Percentiles rank a stretch among this genome's conserved stretches.
Evolutionary conservation across 1,140 invertebrate species (phyloP).

Genomic region (Halesus radiatus): DNA sequence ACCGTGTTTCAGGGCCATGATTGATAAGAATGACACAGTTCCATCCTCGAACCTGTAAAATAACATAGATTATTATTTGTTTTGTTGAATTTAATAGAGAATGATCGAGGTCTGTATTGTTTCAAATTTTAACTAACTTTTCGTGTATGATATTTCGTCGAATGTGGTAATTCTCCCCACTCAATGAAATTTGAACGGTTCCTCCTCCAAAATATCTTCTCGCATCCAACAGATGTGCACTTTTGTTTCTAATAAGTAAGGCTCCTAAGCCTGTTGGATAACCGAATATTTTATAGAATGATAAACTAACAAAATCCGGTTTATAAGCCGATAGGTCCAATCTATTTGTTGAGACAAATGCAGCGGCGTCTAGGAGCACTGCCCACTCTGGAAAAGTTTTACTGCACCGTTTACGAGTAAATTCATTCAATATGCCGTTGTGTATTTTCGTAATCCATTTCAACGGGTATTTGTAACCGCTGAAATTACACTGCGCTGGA

Average conservation of each 20-base stretch:
- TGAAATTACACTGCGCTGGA: conserved; percentile 96
- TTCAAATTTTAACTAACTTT: conserved; percentile 70
- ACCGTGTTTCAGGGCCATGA: conserved; percentile 85
- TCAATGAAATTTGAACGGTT: conserved; percentile 86
- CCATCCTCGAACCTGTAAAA: conserved; percentile 93
- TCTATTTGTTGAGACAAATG: conserved; percentile 82
- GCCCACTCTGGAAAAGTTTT: conserved; percentile 76
- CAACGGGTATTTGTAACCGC: conserved; percentile 90
- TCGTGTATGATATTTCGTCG: conserved; percentile 77
- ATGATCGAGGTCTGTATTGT: no score
- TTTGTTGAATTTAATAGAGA: no score
- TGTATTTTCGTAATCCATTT: conserved; percentile 79
- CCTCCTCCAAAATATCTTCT: conserved; percentile 94
- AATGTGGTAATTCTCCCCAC: conserved; percentile 78
- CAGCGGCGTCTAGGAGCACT: conserved; percentile 89
- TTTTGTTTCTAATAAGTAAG: conserved; percentile 82
- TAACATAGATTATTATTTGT: conserved; percentile 44
- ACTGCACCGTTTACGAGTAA: conserved; percentile 61
- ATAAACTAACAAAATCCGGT: conserved; percentile 92
- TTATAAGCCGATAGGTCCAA: conserved; percentile 81
- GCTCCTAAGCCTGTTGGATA: conserved; percentile 96
- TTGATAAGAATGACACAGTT: conserved; percentile 89
- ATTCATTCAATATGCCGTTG: conserved; percentile 71
- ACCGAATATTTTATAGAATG: conserved; percentile 99
- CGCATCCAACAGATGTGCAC: conserved; percentile 72